Base-by-base conservation (phyloP, 2,888 invertebrate species). In the Melipona beecheii region DNA sequence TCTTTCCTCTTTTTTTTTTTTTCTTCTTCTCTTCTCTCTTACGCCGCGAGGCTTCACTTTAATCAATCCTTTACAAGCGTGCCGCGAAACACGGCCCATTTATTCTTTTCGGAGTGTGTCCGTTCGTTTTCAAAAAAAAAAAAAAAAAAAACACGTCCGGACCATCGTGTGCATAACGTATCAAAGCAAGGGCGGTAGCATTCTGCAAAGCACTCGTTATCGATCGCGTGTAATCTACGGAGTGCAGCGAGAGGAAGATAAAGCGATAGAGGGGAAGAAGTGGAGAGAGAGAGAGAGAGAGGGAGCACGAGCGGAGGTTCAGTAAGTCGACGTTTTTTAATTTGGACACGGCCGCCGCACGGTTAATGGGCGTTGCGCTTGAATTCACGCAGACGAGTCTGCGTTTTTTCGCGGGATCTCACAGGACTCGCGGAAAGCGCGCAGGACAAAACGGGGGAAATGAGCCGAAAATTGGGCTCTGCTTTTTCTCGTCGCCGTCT, bases 71-170 rank as follows among this genome's bases (percentile, higher is more conserved):
- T 86, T 83, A 70, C 70, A 69, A 78, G 54, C 75, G 81, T 78
- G 24, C 73, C 31, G 56, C 43, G 83, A 69, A 73, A n/a, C 68
- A 49, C 52, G 79, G 85, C 81, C 84, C 86, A 91, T 86, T 88
- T 90, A 89, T 91, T 86, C 85, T 70, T 36, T 70, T 58, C 65
- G 43, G 27, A 65, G 73, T 58, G 76, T 77, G 75, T 73, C 84
- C 78, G 81, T 84, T 85, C 84, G 78, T 78, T 84, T 73, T 75
- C 65, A 80, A 83, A 27, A 60, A 19, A 52, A 52, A 52, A 52
- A 52, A 52, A 52, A 21, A 19, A 52, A 19, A 6, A 43, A 43
- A 43, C 56, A 31, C 58, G 58, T 71, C 74, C 64, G 36, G 24
- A 49, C 58, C 52, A 17, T 15, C 84, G 72, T 72, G 54, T 73